Conservation (phyloP, 2,113 vertebrate genomes). For the Orientallactaga bullata region DNA sequence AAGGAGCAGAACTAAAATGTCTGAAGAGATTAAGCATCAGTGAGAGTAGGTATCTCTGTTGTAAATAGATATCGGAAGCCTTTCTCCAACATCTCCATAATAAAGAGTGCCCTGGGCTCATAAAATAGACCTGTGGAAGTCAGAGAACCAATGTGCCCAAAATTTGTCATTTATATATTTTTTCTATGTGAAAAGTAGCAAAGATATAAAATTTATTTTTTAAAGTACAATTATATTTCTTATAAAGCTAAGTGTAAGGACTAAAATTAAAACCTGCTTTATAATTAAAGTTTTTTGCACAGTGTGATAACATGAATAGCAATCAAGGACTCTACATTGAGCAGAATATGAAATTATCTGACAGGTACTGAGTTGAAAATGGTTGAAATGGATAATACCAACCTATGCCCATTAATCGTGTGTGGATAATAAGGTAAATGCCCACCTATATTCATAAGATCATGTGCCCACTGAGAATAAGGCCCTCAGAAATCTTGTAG, state of each 20-base stretch:
- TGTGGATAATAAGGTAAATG: neutral
- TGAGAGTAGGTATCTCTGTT: neutral
- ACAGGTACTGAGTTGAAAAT: neutral
- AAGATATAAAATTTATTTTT: neutral
- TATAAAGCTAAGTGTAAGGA: neutral
- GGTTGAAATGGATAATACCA: neutral
- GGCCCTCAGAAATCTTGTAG: conserved; percentile 15
- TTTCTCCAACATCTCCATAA: neutral
- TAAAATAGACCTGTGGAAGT: neutral
- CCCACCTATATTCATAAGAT: neutral
- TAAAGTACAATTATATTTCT: neutral
- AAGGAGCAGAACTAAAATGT: neutral
- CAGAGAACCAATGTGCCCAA: neutral
- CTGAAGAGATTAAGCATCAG: neutral
- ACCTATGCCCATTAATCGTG: neutral
- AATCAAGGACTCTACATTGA: neutral
- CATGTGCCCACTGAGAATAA: neutral
- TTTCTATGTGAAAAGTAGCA: neutral
- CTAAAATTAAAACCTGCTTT: neutral
- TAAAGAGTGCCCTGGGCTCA: neutral
- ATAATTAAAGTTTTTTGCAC: neutral
- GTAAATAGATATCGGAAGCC: neutral
- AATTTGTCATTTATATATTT: neutral
- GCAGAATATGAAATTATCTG: neutral
- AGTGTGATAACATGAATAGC: neutral